Percentiles rank a stretch among this genome's conserved stretches.
Conservation (phyloP, 2,888 invertebrate species). For the Carcina quercana region DNA sequence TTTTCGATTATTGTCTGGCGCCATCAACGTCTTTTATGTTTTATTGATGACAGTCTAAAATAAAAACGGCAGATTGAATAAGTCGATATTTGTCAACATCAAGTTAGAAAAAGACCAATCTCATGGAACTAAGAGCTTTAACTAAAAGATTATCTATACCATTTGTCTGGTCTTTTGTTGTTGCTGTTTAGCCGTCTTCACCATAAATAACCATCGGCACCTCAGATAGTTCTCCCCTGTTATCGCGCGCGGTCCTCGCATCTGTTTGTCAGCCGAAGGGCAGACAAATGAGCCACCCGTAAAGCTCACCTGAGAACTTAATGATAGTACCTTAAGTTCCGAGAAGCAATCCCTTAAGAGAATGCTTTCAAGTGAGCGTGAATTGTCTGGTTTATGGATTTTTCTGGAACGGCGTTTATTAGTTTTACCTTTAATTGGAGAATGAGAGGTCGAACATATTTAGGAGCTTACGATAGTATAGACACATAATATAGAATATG, state of each 20-base stretch:
- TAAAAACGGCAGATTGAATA: too few relatives aligned
- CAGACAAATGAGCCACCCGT: slow-evolving; percentile 61
- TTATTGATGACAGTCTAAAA: too few relatives aligned
- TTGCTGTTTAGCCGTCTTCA: slow-evolving; percentile 36
- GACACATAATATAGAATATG: too few relatives aligned
- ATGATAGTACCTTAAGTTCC: slow-evolving; percentile 22
- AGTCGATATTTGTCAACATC: too few relatives aligned
- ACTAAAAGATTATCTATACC: slow-evolving; percentile 55
- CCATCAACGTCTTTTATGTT: too few relatives aligned
- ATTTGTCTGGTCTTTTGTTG: slow-evolving; percentile 68
- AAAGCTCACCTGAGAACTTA: slow-evolving; percentile 36
- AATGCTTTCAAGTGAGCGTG: not conserved
- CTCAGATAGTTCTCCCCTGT: slow-evolving; percentile 52
- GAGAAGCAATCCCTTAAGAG: too few relatives aligned
- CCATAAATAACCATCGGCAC: slow-evolving; percentile 67
- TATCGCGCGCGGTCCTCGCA: slow-evolving; percentile 52
- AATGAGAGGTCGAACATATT: too few relatives aligned
- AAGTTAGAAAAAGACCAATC: slow-evolving; percentile 18
- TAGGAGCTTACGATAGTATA: too few relatives aligned
- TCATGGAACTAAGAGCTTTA: slow-evolving; percentile 22
- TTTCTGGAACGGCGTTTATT: too few relatives aligned
- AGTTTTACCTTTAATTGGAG: too few relatives aligned
- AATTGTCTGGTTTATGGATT: not conserved
- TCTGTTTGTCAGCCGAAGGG: slow-evolving; percentile 46
- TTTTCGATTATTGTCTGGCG: too few relatives aligned